Evolutionary conservation across 2,888 invertebrate species (phyloP).

Genomic region (Abscondita cerata): DNA sequence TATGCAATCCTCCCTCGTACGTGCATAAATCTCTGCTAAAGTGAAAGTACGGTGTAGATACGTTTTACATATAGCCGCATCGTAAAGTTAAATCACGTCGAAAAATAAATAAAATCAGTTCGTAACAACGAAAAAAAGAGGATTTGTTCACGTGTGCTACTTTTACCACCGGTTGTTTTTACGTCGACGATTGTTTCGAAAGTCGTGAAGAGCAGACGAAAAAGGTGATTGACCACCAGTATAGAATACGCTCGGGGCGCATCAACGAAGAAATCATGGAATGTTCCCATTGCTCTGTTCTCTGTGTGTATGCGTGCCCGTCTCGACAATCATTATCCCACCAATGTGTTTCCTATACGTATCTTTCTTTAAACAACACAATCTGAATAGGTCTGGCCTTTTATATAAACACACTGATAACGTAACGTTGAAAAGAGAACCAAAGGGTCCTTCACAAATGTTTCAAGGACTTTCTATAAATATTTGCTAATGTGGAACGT

Average conservation of each 20-base stretch:
- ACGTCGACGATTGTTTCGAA: slow-evolving; percentile 13
- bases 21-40: no score
- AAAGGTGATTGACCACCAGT: slow-evolving; percentile 45
- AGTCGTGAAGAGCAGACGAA: slow-evolving; percentile 35
- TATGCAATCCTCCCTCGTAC: no score
- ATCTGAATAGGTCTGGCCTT: not conserved
- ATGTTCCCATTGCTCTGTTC: slow-evolving; percentile 39
- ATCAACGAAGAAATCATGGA: slow-evolving; percentile 37
- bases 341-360: slow-evolving; percentile 20
- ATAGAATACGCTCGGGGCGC: slow-evolving; percentile 36
- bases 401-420: not conserved
- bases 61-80: no score
- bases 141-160: no score
- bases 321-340: slow-evolving; percentile 11
- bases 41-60: no score
- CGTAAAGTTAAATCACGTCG: no score
- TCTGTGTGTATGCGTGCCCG: slow-evolving; percentile 25
- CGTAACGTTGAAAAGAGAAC: no score
- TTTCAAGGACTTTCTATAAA: slow-evolving; percentile 14
- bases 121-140: not conserved
- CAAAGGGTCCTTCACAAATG: not conserved
- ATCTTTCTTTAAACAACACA: slow-evolving; percentile 18
- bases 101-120: no score
- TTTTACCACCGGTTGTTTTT: slow-evolving; percentile 7
- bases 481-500: not conserved